Percentiles rank a stretch among this genome's conserved stretches.
These are phyloP conservation scores for Nixonia krombeini DNA, from an alignment of 1,140 invertebrate genomes.

Conservation along the genomic window DNA sequence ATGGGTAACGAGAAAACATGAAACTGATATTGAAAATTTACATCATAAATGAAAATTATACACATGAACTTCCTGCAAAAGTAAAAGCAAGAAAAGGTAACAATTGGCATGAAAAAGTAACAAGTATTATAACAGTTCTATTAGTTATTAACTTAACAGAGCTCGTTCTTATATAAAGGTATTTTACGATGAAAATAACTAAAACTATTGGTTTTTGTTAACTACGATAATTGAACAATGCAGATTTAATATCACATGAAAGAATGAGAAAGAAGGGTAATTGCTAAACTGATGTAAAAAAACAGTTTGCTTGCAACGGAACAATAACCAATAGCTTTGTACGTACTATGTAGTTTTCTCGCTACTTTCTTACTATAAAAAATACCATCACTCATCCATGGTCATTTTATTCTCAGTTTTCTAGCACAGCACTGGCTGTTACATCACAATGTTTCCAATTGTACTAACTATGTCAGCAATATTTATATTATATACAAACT, in stretches of 20 bases:
- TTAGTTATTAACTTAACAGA: too few species aligned
- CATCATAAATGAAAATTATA: too few species aligned
- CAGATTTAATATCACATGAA: background rate
- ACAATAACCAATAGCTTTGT: background rate
- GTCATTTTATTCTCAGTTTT: background rate
- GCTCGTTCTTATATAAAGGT: too few species aligned
- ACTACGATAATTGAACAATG: background rate
- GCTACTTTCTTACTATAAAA: background rate
- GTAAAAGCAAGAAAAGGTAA: too few species aligned
- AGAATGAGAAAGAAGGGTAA: background rate
- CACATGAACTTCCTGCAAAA: too few species aligned
- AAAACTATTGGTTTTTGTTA: too few species aligned
- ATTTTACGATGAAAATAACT: too few species aligned
- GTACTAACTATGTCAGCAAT: constrained; percentile 35
- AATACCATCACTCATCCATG: constrained; percentile 1
- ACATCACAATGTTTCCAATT: constrained; percentile 47
- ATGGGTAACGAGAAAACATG: background rate
- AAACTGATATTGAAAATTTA: background rate
- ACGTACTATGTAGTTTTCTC: background rate
- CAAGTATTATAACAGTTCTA: too few species aligned
- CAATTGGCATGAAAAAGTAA: too few species aligned
- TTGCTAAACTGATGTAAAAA: background rate
- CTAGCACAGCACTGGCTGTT: constrained; percentile 27
- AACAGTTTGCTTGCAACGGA: background rate
- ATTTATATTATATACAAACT: constrained; percentile 55